These are phyloP conservation scores for Aleiodes alternator DNA, from an alignment of 2,888 invertebrate species.

Conservation along the genomic window DNA sequence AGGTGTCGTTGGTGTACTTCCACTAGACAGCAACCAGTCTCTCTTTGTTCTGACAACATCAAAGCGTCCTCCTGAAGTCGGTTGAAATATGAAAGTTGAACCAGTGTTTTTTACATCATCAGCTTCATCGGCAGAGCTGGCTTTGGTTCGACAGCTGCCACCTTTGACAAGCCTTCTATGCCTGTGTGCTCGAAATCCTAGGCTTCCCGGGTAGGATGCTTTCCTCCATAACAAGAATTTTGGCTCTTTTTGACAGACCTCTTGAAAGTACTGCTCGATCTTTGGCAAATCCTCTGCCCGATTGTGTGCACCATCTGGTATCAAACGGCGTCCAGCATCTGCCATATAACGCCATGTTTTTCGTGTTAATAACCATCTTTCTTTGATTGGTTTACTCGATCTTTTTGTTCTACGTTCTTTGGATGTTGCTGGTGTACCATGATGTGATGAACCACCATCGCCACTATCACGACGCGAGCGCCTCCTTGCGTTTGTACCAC, in stretches of 20 bases:
- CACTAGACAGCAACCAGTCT: constrained; percentile 79
- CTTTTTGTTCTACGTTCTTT: constrained; percentile 80
- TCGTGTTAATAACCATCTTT: constrained; percentile 90
- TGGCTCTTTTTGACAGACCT: constrained; percentile 86
- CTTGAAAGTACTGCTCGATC: constrained; percentile 90
- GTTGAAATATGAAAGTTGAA: constrained; percentile 73
- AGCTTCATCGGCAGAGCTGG: constrained; percentile 82
- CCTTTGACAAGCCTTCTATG: constrained; percentile 80
- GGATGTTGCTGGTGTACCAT: constrained; percentile 63
- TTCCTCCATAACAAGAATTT: constrained; percentile 89
- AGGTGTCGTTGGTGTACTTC: constrained; percentile 70
- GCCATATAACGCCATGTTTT: constrained; percentile 96
- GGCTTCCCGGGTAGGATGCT: constrained; percentile 85
- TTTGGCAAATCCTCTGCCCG: constrained; percentile 86
- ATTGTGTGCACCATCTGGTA: constrained; percentile 88
- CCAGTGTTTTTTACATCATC: constrained; percentile 72
- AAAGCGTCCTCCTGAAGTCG: constrained; percentile 80
- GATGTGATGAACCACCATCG: constrained; percentile 66
- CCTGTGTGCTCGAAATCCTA: constrained; percentile 77
- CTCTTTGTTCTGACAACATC: constrained; percentile 83
- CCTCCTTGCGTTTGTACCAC: constrained; percentile 60
- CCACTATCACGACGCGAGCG: constrained; percentile 71
- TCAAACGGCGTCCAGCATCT: constrained; percentile 90
- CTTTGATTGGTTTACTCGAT: constrained; percentile 80
- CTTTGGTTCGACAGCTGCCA: constrained; percentile 82